A percentile compares a stretch with the other conserved stretches of the same genome.
Conservation (phyloP, 1,140 invertebrate genomes). For the Zaprionus ghesquierei region DNA sequence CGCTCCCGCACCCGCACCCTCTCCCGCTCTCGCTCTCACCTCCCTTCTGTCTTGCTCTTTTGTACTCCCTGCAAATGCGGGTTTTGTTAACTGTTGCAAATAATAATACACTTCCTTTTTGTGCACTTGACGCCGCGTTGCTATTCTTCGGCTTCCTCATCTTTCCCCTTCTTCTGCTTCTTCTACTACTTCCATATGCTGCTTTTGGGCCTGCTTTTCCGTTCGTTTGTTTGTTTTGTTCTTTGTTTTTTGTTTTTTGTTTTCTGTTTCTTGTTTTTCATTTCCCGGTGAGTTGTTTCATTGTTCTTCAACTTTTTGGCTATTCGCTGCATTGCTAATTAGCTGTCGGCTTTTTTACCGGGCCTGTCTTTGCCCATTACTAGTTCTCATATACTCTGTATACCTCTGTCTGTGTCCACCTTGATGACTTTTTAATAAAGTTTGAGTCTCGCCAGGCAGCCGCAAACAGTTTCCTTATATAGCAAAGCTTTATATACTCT, state of each 20-base stretch:
- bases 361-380: background rate
- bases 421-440: too few relatives aligned
- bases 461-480: background rate
- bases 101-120: constrained; percentile 52
- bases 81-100: constrained; percentile 56
- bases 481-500: background rate
- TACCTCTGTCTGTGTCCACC: background rate
- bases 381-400: background rate
- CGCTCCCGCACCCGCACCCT: too few relatives aligned
- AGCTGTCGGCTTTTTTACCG: constrained; percentile 9
- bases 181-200: background rate
- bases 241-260: constrained; percentile 28
- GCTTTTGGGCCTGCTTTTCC: constrained; percentile 9
- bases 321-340: constrained; percentile 46
- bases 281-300: constrained; percentile 15
- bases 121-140: constrained; percentile 32
- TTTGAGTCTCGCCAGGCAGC: background rate
- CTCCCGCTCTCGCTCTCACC: too few relatives aligned
- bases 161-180: background rate
- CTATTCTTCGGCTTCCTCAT: constrained; percentile 28
- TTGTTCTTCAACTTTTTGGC: constrained; percentile 32
- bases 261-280: constrained; percentile 10
- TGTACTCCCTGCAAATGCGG: constrained; percentile 11
- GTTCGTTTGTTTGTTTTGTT: constrained; percentile 24
- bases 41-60: background rate